Evolutionary conservation across 2,888 invertebrate genomes (phyloP).

Genomic region (Drosophila engyochracea): DNA sequence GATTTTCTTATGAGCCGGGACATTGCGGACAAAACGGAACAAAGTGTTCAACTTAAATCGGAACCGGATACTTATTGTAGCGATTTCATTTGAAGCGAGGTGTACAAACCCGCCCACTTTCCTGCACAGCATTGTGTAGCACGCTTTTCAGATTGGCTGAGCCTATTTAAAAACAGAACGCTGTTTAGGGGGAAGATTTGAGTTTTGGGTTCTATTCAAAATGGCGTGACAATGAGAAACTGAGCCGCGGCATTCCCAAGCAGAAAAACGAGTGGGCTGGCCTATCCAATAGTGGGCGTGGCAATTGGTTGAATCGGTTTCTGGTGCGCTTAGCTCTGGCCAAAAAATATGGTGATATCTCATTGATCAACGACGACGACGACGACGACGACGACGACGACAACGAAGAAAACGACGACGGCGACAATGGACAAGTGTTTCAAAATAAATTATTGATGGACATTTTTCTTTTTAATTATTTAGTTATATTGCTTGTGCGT

Average conservation of each 20-base stretch:
- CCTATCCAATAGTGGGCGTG: conserved; percentile 15
- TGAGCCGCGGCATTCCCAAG: conserved; percentile 72
- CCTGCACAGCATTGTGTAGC: conserved; percentile 39
- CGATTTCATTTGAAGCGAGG: conserved; percentile 8
- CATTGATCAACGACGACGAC: conserved; percentile 9
- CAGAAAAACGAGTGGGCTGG: conserved; percentile 60
- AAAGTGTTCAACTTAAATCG: conserved; percentile 23
- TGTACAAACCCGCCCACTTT: background rate
- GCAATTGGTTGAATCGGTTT: conserved; percentile 35
- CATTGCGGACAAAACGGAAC: conserved; percentile 39
- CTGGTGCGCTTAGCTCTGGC: conserved; percentile 52
- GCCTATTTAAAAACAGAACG: conserved; percentile 16
- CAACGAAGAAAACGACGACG: conserved; percentile 9
- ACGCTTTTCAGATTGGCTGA: conserved; percentile 32
- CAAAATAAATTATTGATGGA: conserved; percentile 14
- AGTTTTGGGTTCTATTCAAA: conserved; percentile 22
- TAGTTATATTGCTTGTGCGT: conserved; percentile 17
- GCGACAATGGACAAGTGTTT: conserved; percentile 30
- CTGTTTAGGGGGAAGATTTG: background rate
- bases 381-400: conserved; percentile 10
- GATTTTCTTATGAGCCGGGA: conserved; percentile 17
- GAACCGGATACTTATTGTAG: conserved; percentile 31
- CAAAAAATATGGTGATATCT: conserved; percentile 66
- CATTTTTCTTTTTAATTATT: conserved; percentile 1
- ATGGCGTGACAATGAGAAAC: conserved; percentile 21